phyloP scores from a whole-genome alignment of 1,140 invertebrate genomes.

The Pseudobourletiella spinata region DNA sequence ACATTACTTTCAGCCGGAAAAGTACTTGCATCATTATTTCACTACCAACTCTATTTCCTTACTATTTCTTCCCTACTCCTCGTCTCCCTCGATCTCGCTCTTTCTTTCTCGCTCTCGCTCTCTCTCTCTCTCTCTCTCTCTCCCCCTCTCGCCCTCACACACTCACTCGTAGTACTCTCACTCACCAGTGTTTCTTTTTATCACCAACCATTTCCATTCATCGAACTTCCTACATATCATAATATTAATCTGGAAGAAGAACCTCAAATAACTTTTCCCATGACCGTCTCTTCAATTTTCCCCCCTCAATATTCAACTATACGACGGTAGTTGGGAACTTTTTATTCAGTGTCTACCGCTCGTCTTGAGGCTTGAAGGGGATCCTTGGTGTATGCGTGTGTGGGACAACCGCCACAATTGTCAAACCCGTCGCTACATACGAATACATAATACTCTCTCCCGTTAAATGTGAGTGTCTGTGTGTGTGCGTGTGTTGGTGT shows the following conservation, averaged over 20 bases:
- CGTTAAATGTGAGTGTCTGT: too few relatives aligned
- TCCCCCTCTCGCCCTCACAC: slow-evolving; percentile 14
- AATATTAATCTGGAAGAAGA: background rate
- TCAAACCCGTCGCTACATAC: too few relatives aligned
- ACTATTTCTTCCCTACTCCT: background rate
- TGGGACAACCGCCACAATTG: too few relatives aligned
- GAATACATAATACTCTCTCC: background rate
- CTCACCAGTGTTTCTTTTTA: background rate
- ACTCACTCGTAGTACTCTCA: slow-evolving; percentile 1
- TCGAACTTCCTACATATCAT: background rate
- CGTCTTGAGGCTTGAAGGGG: background rate
- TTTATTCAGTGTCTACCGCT: background rate
- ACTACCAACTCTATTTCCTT: background rate
- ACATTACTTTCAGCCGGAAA: background rate
- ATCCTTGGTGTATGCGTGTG: too few relatives aligned
- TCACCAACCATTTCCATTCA: slow-evolving; percentile 2
- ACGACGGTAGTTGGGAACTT: background rate
- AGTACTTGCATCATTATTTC: slow-evolving; percentile 6
- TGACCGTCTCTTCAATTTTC: background rate
- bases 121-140: background rate
- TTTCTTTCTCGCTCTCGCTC: slow-evolving; percentile 17
- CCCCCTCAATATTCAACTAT: background rate
- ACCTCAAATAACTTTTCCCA: background rate
- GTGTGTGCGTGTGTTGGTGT: too few relatives aligned
- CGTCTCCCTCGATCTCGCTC: background rate